Base-by-base conservation (phyloP, 2,113 vertebrate species). In the Amphiprion percula region DNA sequence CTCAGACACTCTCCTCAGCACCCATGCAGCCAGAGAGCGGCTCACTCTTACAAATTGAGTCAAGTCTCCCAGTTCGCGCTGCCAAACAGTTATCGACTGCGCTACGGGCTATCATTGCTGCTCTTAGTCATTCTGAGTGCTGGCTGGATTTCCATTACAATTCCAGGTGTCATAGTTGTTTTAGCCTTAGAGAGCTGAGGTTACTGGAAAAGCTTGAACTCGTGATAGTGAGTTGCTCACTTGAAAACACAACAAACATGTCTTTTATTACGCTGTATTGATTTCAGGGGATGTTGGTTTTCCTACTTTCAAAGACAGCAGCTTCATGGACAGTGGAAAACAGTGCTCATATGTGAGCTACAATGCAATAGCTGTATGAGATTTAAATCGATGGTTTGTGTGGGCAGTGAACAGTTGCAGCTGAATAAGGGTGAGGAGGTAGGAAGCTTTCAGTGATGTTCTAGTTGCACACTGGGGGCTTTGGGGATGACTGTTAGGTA, bases 81-180 rank as follows among this genome's bases (percentile, higher is more conserved):
- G 86, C 86, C 83, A 88, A 84, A 71, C 68, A 61, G 62, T 84
- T 88, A 90, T 90, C 24, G 79, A 90, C 86, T 86, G 55, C 5
- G 73, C 86, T 82, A 71, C 60, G 44, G 87, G 77, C 78, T 70
- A 80, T 83, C 87, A 81, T 64, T 79, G 85, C 62, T 83, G 50
- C 78, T 86, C 68, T 80, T 73, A 85, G 65, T 87, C 85, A 78
- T 79, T 68, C 80, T 55, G 80, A 91, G 66, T 37, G 68, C 68
- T 8, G 24, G 55, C 77, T 80, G 75, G 74, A 80, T 88, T 88
- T 81, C 77, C 69, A 74, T 85, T 85, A 86, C 68, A 75, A 74
- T 64, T 61, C 63, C 66, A 69, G 63, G 74, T 86, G 74, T 79
- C 84, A 44, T 28, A 23, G 52, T 28, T 50, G 63, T 67, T 80